phyloP scores from a whole-genome alignment of 2,113 vertebrate species.

The Cheirogaleus medius region DNA sequence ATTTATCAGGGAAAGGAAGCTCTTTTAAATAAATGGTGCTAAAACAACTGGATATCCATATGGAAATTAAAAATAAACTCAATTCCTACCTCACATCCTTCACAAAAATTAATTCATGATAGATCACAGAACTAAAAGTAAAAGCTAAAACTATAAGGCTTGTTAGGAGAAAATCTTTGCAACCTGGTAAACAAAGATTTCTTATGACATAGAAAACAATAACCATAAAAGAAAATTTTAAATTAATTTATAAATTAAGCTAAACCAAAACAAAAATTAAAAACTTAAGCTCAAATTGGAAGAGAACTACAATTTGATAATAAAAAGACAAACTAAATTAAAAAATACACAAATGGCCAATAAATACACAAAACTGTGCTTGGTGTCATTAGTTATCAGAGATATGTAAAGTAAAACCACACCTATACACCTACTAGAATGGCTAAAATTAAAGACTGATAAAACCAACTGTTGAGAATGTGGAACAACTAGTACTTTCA shows the following conservation, averaged over 20 bases:
- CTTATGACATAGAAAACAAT: not conserved
- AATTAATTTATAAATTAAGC: constrained; percentile 19
- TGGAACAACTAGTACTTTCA: not conserved
- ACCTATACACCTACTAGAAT: not conserved
- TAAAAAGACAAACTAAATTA: constrained; percentile 15
- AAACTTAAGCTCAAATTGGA: not conserved
- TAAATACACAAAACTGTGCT: not conserved
- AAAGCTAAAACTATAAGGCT: not conserved
- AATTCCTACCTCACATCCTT: not conserved
- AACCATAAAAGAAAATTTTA: not conserved
- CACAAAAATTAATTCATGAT: constrained; percentile 37
- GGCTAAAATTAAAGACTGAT: not conserved
- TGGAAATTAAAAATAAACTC: not conserved
- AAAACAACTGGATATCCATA: not conserved
- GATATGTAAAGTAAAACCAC: constrained; percentile 14
- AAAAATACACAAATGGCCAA: not conserved
- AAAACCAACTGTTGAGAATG: not conserved
- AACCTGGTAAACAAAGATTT: constrained; percentile 22
- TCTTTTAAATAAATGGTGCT: not conserved
- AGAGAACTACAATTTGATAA: not conserved
- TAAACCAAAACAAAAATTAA: constrained; percentile 34
- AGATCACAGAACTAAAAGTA: not conserved
- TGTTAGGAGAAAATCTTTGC: not conserved
- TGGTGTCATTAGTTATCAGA: not conserved
- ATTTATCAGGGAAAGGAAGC: not conserved